Base-by-base conservation (phyloP, 2,113 vertebrate genomes). In the Prionailurus bengalensis region DNA sequence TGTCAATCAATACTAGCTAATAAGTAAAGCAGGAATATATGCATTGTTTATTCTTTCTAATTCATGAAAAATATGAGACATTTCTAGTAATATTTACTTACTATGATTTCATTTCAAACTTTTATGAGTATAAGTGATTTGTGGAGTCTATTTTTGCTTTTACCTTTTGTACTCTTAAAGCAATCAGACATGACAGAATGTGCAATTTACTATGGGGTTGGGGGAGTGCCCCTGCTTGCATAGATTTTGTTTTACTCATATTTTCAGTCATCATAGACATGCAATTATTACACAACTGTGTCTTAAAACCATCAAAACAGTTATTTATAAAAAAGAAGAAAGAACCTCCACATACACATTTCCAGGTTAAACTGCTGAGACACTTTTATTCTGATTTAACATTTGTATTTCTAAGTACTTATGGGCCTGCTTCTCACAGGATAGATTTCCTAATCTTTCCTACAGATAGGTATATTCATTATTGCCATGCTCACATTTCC, bases 271-370 rank as follows among this genome's bases (percentile, higher is more conserved):
- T 78, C 63, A 92, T 55, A 98, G 95, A 98, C 91, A 97, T 96
- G 92, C 92, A 98, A 98, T 98, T 98, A 98, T 98, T 98, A 96
- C 27, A 97, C 93, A 98, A 97, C 96, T 97, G 48, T 95, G 61
- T 97, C 89, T 98, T 74, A 12, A 94, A 98, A 97, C 94, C 94
- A 98, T 98, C 95, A 98, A 95, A 98, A 98, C 45, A 97, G 39
- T 91, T 96, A 98, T 98, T 98, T 98, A 96, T 97, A 98, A 23
- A 98, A 98, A 98, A 94, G 1, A 13, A 98, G 66, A 98, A 94
- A 82, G 76, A 98, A 82, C 55, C 51, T 93, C 94, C 71, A 96
- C 53, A 97, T 94, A 96, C 27, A 29, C 36, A 97, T 98, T 98
- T 98, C 93, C 93, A 97, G 98, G 98, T 98, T 98, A 98, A 98